Base-by-base conservation (phyloP, 2,113 vertebrate species). In the Tautogolabrus adspersus region DNA sequence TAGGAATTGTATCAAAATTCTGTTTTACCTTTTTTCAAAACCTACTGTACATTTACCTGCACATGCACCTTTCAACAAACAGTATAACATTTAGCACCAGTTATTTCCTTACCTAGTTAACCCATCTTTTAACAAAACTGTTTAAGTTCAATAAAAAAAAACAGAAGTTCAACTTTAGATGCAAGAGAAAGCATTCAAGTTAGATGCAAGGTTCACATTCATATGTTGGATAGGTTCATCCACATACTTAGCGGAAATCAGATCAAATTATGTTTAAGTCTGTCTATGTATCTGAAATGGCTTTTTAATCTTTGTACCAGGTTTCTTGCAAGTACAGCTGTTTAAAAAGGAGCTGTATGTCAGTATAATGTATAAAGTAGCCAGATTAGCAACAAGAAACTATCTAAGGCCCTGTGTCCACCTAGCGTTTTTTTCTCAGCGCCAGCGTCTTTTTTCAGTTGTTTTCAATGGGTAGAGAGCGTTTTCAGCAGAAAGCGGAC, bases 161-260 rank as follows among this genome's bases (percentile, higher is more conserved):
- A 80, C 62, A 2, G 2, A 64, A 21, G 42, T 67, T 75, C 74
- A 38, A 64, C 38, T 51, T 5, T 47, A 40, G 55, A 56, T 21
- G 37, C 16, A 26, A 22, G 13, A 51, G 46, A 59, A 8, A 19
- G 54, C 2, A 71, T 60, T 44, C 5, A 1, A 70, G 21, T 61
- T 10, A 3, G 30, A 56, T 12, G 49, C 5, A 2, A 26, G 26
- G 26, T 26, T 26, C 0, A 47, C 16, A 26, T 67, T 80, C 58
- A 56, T n/a, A n/a, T 68, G 34, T 66, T 16, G 37, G 57, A 54
- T 34, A 59, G 42, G 9, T 15, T 70, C 54, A 64, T 47, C 49
- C 16, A 62, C 21, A 56, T 0, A 67, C 2, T 40, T 3, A 55
- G 1, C 52, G 7, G 3, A 52, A 10, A 76, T 6, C 18, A 21